Conservation (phyloP, 2,888 invertebrate genomes). For the Willowsia nigromaculata region DNA sequence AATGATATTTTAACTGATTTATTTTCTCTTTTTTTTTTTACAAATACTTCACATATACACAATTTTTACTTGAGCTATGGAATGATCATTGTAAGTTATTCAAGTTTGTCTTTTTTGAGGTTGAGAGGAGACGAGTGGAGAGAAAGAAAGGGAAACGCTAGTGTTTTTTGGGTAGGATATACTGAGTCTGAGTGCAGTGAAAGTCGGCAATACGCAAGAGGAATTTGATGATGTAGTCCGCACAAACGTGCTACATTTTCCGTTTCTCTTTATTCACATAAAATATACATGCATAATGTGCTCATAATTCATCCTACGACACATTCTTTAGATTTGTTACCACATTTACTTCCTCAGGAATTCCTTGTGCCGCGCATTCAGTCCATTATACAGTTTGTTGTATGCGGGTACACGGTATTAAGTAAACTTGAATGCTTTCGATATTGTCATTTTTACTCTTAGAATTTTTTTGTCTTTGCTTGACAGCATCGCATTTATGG, state of each 20-base stretch:
- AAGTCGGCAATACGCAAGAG: not conserved
- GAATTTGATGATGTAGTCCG: not conserved
- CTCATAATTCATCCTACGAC: slow-evolving; percentile 67
- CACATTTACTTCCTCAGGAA: slow-evolving; percentile 29
- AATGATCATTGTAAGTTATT: not conserved
- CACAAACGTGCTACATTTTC: not conserved
- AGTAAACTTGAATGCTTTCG: not conserved
- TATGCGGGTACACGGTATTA: not conserved
- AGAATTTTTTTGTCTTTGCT: no score
- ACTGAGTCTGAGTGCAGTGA: not conserved
- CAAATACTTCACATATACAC: not conserved
- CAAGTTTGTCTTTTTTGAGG: not conserved
- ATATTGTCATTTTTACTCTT: no score
- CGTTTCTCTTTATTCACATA: slow-evolving; percentile 16
- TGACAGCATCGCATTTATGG: no score
- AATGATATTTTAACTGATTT: slow-evolving; percentile 72
- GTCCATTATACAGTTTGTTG: not conserved
- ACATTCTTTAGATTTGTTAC: slow-evolving; percentile 57
- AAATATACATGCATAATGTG: slow-evolving; percentile 54
- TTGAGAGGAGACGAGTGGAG: not conserved
- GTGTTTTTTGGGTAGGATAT: not conserved
- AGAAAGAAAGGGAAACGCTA: not conserved
- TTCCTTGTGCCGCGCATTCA: slow-evolving; percentile 4
- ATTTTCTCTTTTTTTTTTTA: slow-evolving; percentile 58
- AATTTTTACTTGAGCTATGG: not conserved